Evolutionary conservation across 2,888 invertebrate genomes (phyloP).

Genomic region (Epistrophella euchroma): DNA sequence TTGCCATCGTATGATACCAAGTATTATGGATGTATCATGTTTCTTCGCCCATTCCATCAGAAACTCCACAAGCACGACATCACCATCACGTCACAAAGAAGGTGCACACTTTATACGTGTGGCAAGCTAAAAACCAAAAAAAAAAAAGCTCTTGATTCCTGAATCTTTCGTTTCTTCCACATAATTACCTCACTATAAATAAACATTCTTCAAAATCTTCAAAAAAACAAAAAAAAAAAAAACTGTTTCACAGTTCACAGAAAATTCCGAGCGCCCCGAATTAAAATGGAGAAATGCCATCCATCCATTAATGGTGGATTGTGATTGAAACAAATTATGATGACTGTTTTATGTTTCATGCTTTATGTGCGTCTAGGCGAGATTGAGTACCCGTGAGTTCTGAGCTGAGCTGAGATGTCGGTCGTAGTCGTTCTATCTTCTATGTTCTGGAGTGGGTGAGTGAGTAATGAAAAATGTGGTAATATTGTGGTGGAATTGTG

Average conservation of each 20-base stretch:
- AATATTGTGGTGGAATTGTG: constrained; percentile 59
- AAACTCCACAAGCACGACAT: neutral
- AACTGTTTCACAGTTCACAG: constrained; percentile 20
- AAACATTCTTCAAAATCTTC: constrained; percentile 40
- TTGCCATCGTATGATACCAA: constrained; percentile 2
- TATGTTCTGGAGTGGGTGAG: constrained; percentile 38
- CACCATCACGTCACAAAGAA: constrained; percentile 22
- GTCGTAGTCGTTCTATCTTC: constrained; percentile 12
- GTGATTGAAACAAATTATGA: constrained; percentile 75
- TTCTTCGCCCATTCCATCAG: constrained; percentile 4
- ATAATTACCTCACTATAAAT: constrained; percentile 71
- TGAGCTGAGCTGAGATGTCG: constrained; percentile 5
- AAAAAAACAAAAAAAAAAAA: constrained; percentile 15
- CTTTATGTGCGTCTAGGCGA: constrained; percentile 59
- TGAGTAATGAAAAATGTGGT: constrained; percentile 70
- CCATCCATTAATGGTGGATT: constrained; percentile 67
- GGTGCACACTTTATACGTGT: constrained; percentile 31
- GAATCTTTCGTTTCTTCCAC: constrained; percentile 46
- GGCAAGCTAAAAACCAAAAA: constrained; percentile 43
- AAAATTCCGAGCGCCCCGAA: constrained; percentile 29
- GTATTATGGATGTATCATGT: constrained; percentile 27
- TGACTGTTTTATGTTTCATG: constrained; percentile 72
- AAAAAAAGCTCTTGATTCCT: constrained; percentile 35
- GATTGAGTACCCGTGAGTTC: constrained; percentile 23
- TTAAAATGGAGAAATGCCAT: constrained; percentile 49